phyloP scores from a whole-genome alignment of 1,140 invertebrate species.

The Drosophila repleta region DNA sequence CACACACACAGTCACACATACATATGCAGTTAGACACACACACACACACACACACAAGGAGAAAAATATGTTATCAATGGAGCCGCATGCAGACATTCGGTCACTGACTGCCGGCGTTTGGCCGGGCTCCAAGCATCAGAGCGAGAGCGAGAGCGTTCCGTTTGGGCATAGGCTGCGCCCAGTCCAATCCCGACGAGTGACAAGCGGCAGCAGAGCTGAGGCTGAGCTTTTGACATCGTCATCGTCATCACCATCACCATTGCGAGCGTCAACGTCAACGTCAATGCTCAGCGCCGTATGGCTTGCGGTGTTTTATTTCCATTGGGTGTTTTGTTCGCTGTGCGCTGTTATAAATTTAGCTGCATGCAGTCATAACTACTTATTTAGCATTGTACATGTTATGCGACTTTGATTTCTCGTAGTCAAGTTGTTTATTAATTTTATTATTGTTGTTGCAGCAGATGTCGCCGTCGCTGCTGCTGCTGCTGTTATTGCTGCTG shows the following conservation, averaged over 20 bases:
- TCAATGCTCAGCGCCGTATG: conserved; percentile 19
- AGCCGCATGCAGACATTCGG: conserved; percentile 13
- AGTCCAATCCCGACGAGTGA: not conserved
- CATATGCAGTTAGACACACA: conserved; percentile 24
- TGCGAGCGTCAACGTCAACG: conserved; percentile 1
- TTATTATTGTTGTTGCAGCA: conserved; percentile 34
- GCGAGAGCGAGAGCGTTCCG: conserved; percentile 3
- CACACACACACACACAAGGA: not conserved
- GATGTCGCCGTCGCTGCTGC: conserved; percentile 20
- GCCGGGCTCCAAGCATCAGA: conserved; percentile 5
- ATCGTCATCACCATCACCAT: no score
- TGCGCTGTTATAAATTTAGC: conserved; percentile 51
- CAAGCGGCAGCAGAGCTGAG: conserved; percentile 26
- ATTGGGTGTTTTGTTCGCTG: conserved; percentile 43
- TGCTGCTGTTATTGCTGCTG: conserved; percentile 7
- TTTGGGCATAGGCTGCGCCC: conserved; percentile 3
- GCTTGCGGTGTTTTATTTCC: conserved; percentile 56
- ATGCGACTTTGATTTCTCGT: conserved; percentile 50
- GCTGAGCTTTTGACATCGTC: conserved; percentile 47
- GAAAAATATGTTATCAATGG: conserved; percentile 53
- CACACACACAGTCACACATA: not conserved
- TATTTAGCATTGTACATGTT: conserved; percentile 62
- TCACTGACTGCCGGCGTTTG: conserved; percentile 39
- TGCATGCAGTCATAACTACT: conserved; percentile 64
- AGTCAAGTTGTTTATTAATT: conserved; percentile 46